Evolutionary conservation across 2,113 vertebrate species (phyloP).

Genomic region (Probosciger aterrimus): DNA sequence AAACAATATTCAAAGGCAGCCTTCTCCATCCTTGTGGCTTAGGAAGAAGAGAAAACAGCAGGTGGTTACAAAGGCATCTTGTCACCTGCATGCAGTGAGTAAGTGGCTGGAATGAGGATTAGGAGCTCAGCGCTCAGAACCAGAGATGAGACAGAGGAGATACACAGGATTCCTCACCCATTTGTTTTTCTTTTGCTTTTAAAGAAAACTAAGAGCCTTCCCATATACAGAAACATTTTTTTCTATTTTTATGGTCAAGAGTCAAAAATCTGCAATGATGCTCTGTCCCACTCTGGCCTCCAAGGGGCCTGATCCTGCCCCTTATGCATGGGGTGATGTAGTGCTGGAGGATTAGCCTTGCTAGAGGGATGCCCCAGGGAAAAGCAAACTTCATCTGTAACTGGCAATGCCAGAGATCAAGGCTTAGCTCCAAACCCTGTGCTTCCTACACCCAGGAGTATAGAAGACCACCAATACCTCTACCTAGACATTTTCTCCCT

Average conservation of each 20-base stretch:
- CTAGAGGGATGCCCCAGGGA: no score
- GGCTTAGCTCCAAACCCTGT: neutral
- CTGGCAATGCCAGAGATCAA: neutral
- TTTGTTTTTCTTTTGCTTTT: neutral
- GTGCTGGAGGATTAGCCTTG: neutral
- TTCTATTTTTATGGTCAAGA: neutral
- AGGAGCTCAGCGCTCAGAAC: neutral
- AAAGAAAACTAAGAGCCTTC: neutral
- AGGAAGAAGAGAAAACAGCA: neutral
- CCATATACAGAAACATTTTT: neutral
- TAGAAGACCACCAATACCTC: neutral
- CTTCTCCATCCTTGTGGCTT: neutral
- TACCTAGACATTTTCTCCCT: neutral
- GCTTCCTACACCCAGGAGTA: neutral
- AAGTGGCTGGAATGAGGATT: conserved; percentile 49
- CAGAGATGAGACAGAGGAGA: conserved; percentile 1
- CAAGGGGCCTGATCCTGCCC: neutral
- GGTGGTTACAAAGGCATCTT: conserved; percentile 14
- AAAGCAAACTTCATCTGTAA: neutral
- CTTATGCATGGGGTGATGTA: neutral
- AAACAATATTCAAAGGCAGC: neutral
- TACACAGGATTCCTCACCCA: neutral
- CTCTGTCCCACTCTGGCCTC: neutral
- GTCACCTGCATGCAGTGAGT: conserved; percentile 19
- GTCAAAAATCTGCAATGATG: neutral